Conservation (phyloP, 2,797 vertebrate genomes). For the Thaleichthys pacificus region DNA sequence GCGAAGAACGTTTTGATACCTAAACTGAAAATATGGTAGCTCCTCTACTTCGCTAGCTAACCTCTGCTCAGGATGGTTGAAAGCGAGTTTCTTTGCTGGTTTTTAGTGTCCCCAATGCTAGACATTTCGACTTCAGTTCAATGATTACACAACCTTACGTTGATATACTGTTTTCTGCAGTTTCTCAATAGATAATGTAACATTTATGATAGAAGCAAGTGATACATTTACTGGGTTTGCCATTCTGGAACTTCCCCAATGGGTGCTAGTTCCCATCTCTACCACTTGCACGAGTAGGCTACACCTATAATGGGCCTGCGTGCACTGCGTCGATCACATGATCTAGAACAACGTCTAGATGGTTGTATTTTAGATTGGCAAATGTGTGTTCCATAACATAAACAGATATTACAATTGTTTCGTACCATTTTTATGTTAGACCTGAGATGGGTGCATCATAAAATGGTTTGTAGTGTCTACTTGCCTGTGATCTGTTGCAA, state of each 20-base stretch:
- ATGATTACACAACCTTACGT: no score
- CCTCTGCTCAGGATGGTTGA: no score
- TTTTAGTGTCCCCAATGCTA: no score
- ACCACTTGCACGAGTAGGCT: slow-evolving; percentile 3
- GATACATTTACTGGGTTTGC: not conserved
- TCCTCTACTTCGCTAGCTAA: no score
- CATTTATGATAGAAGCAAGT: not conserved
- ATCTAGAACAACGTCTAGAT: no score
- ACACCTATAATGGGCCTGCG: not conserved
- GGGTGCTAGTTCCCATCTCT: slow-evolving; percentile 4
- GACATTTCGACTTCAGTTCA: no score
- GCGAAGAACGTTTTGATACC: not conserved
- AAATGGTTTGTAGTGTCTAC: not conserved
- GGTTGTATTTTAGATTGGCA: not conserved
- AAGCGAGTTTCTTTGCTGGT: not conserved
- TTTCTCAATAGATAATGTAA: no score
- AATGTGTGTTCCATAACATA: not conserved
- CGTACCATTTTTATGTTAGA: no score
- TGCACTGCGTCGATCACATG: no score
- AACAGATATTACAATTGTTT: not conserved
- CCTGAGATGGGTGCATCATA: not conserved
- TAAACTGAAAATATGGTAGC: not conserved
- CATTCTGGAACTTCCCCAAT: slow-evolving; percentile 8
- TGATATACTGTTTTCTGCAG: no score
- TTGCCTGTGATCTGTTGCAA: not conserved